Conservation (phyloP, 1,140 invertebrate species). For the Ceratosolen fusciceps region DNA sequence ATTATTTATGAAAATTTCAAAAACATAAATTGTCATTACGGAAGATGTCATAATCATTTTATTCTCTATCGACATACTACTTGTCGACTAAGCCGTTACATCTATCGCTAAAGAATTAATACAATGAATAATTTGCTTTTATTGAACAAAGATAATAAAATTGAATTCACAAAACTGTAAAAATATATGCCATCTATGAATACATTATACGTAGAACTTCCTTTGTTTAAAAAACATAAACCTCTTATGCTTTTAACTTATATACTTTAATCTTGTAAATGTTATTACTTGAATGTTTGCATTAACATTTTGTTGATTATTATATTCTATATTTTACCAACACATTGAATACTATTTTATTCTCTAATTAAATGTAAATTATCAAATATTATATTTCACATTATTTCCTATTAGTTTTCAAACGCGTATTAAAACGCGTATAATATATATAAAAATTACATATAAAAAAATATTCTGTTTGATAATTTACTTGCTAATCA, state of each 20-base stretch:
- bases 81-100: background rate
- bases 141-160: background rate
- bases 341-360: too few species aligned
- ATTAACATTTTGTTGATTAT: too few species aligned
- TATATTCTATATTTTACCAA: too few species aligned
- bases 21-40: background rate
- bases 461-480: too few species aligned
- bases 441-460: too few species aligned
- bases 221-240: background rate
- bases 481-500: too few species aligned
- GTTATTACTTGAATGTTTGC: background rate
- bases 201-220: background rate
- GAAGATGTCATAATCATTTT: background rate
- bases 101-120: background rate
- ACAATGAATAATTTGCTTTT: background rate
- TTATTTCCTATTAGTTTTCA: too few species aligned
- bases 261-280: background rate
- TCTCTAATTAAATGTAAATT: too few species aligned
- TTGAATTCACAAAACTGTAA: background rate
- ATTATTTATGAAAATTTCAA: too few species aligned
- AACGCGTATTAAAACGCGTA: too few species aligned
- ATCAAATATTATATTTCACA: too few species aligned
- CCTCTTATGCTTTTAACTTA: background rate
- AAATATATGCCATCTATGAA: background rate
- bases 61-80: background rate